phyloP scores from a whole-genome alignment of 2,888 invertebrate genomes.

The Amiota minor region DNA sequence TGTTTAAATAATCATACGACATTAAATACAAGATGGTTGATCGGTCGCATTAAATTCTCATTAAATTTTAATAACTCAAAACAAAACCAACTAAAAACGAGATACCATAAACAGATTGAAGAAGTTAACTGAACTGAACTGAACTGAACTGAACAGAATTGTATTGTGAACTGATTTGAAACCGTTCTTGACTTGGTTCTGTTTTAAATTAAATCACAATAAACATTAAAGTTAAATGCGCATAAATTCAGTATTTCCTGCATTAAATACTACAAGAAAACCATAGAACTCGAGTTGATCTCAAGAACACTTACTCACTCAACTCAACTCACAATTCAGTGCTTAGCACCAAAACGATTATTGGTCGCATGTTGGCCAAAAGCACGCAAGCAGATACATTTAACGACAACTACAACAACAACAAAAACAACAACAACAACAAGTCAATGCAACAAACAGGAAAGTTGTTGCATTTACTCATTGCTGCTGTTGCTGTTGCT shows the following conservation, averaged over 20 bases:
- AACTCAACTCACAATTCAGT: constrained; percentile 7
- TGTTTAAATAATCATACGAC: too few relatives aligned
- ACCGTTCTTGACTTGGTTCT: background rate
- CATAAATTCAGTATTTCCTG: constrained; percentile 59
- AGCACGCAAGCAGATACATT: background rate
- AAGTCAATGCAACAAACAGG: constrained; percentile 13
- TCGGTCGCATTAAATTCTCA: too few relatives aligned
- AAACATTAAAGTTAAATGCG: constrained; percentile 23
- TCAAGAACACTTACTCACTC: too few relatives aligned
- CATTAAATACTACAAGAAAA: constrained; percentile 12
- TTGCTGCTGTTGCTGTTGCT: background rate
- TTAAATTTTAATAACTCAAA: too few relatives aligned
- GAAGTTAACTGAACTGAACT: too few relatives aligned
- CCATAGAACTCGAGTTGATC: too few relatives aligned
- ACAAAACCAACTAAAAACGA: too few relatives aligned
- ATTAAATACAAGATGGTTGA: too few relatives aligned
- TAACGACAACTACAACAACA: background rate
- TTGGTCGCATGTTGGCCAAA: background rate
- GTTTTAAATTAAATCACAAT: constrained; percentile 9
- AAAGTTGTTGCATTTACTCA: constrained; percentile 1
- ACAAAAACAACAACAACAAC: background rate
- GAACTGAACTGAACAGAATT: too few relatives aligned
- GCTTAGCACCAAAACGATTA: constrained; percentile 15
- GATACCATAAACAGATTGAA: too few relatives aligned
- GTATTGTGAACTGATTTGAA: background rate